Conservation (phyloP, 1,140 invertebrate genomes). For the Lepidurus couesii region DNA sequence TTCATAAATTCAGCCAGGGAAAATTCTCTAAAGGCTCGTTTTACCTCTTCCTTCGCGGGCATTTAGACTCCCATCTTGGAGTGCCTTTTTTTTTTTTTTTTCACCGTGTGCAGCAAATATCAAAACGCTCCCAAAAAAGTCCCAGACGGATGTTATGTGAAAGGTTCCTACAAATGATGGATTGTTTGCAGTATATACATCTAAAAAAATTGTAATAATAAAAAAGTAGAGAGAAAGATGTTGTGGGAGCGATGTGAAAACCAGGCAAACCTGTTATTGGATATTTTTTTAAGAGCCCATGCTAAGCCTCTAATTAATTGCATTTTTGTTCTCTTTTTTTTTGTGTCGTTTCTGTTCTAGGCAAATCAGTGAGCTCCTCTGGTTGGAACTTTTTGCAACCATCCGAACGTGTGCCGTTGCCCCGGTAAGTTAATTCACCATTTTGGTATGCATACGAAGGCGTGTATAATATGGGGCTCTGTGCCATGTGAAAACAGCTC, state of each 20-base stretch:
- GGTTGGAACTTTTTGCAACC: conserved; percentile 7
- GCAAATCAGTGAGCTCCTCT: conserved; percentile 2
- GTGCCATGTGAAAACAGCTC: neutral
- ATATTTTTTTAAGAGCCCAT: neutral
- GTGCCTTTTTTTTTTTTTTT: neutral
- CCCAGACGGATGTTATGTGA: neutral
- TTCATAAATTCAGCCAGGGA: neutral
- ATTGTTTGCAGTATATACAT: neutral
- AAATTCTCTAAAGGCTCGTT: neutral
- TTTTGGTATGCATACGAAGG: neutral
- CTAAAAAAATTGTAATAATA: neutral
- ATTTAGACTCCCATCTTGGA: neutral
- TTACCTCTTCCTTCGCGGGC: neutral
- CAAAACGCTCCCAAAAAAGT: neutral
- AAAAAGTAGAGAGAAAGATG: neutral
- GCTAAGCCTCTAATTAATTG: neutral
- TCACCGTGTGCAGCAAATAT: neutral
- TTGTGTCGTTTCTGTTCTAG: neutral
- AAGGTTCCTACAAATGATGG: neutral
- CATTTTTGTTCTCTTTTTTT: neutral
- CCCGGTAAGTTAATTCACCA: conserved; percentile 6
- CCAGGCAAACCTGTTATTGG: neutral
- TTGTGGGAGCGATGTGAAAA: neutral
- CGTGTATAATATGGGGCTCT: neutral
- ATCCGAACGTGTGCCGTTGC: conserved; percentile 13